Evolutionary conservation across 2,113 vertebrate species (phyloP), one percentile per base, ranked within the genome.

Genomic region (Melanotaenia duboulayi): DNA sequence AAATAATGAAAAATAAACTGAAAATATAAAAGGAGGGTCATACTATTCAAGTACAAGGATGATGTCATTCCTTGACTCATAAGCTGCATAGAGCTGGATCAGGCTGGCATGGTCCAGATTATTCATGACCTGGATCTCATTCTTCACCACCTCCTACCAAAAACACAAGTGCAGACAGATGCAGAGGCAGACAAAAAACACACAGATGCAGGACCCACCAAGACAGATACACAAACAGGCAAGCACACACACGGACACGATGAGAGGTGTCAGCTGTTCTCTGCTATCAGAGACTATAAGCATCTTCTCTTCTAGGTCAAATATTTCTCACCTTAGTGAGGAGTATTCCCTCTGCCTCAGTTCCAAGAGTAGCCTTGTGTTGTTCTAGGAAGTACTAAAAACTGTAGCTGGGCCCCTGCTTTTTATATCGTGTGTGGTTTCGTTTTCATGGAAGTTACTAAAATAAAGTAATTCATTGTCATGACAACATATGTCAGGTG

Each of bases 1-100:
- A 22, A 24, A 35, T 6, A 23, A 70, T 19, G 62, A 59, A 49
- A 49, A 16, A 50, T 55, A 39, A 69, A 25, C 62, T 70, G 57
- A 40, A 94, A 94, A 1, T 92, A 84, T 78, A 94, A 91, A 59
- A 78, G 51, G 56, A 60, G 46, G 70, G 67, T 92, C 98, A 10
- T 95, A 99, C 98, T 97, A 98, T 93, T 99, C 97, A 94, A 99
- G 96, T 74, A 99, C 94, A n/a, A 99, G 95, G 75, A 97, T 92
- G 64, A 99, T 93, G 83, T 98, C 96, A 59, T 95, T 95, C 90
- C 95, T 96, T 65, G 98, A 96, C 88, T 99, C 98, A 46, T 98
- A 99, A 66, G 97, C 96, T 67, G 98, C 98, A 24, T 99, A 99
- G 13, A 99, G 94, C 86, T 99, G 97, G 80, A 99, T 97, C 87